Percentiles rank a stretch among this genome's conserved stretches.
These are phyloP conservation scores for Branchinecta lynchi DNA, from an alignment of 1,140 invertebrate genomes.

Conservation along the genomic window DNA sequence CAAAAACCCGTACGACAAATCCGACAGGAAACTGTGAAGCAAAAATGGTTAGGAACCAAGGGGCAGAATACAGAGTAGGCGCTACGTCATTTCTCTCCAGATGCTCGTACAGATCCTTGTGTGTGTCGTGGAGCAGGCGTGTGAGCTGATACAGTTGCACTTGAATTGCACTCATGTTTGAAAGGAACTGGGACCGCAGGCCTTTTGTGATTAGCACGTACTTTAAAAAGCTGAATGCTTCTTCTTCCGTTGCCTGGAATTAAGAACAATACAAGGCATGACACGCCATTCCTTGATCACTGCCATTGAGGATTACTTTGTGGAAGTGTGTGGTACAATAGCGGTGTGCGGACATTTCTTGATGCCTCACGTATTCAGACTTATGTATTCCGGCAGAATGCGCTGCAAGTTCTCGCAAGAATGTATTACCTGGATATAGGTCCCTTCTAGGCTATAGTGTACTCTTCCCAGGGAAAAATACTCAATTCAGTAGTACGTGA, in stretches of 20 bases:
- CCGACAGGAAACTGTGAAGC: constrained; percentile 91
- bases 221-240: constrained; percentile 68
- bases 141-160: constrained; percentile 74
- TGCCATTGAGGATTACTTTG: not conserved
- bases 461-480: no score
- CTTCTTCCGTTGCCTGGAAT: constrained; percentile 69
- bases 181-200: constrained; percentile 69
- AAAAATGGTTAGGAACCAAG: constrained; percentile 89
- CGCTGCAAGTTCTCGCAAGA: no score
- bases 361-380: no score
- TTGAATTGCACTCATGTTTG: constrained; percentile 82
- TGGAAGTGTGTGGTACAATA: no score
- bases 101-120: constrained; percentile 58
- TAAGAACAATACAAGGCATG: constrained; percentile 21
- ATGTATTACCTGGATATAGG: no score
- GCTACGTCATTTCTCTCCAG: constrained; percentile 76
- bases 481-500: no score
- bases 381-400: no score
- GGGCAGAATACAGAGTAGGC: constrained; percentile 82
- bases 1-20: constrained; percentile 82
- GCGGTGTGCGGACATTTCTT: no score
- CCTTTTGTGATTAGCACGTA: constrained; percentile 81
- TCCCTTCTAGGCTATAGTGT: no score
- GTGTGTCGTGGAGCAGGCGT: constrained; percentile 70
- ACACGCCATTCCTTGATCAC: not conserved